Evolutionary conservation across 2,797 vertebrate species (phyloP).

Genomic region (Phataginus tricuspis): DNA sequence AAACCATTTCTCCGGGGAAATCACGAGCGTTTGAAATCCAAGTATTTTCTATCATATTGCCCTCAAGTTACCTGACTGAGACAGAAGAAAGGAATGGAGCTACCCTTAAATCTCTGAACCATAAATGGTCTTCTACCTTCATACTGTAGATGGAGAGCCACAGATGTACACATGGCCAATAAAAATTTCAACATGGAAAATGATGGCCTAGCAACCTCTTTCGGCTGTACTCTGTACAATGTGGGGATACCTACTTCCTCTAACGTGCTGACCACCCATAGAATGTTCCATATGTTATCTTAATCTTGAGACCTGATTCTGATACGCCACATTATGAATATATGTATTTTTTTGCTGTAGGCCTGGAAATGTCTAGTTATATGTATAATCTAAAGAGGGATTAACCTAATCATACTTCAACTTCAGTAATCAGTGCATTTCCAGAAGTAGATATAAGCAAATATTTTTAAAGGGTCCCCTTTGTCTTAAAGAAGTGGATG

Average conservation of each 20-base stretch:
- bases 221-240: neutral
- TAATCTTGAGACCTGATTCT: conserved; percentile 19
- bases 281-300: neutral
- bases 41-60: neutral
- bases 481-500: conserved; percentile 41
- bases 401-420: conserved; percentile 25
- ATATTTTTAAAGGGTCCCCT: conserved; percentile 26
- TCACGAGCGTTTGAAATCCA: neutral
- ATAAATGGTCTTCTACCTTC: neutral
- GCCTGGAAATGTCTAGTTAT: neutral
- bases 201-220: neutral
- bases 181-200: neutral
- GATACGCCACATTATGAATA: neutral
- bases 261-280: neutral
- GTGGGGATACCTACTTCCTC: neutral
- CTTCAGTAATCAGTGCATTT: conserved; percentile 55
- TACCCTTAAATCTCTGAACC: conserved; percentile 15
- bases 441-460: conserved; percentile 47
- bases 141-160: neutral
- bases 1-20: neutral
- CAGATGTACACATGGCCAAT: neutral
- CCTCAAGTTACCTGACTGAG: neutral
- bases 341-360: neutral
- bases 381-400: conserved; percentile 53
- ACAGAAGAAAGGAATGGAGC: neutral